Evolutionary conservation across 2,113 vertebrate genomes (phyloP).

Genomic region (Esox niger): DNA sequence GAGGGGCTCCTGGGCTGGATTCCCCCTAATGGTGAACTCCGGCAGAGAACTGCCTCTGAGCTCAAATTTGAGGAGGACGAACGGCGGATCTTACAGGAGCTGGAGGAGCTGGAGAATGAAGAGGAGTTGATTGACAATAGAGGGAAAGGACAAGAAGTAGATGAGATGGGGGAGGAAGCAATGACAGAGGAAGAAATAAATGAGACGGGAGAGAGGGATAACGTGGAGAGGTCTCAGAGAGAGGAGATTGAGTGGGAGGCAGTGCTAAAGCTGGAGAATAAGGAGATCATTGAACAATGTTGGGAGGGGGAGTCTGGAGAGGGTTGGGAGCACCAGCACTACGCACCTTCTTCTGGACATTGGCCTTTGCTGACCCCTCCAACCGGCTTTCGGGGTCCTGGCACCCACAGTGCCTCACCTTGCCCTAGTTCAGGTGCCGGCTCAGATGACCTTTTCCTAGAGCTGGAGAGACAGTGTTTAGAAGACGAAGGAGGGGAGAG

Average conservation of each 20-base stretch:
- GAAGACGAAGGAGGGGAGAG: constrained; percentile 67
- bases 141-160: too few species aligned
- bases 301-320: constrained; percentile 67
- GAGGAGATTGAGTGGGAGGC: constrained; percentile 80
- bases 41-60: constrained; percentile 91
- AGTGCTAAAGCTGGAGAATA: constrained; percentile 73
- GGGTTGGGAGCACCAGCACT: constrained; percentile 61
- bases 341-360: constrained; percentile 61
- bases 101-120: constrained; percentile 48
- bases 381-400: constrained; percentile 66
- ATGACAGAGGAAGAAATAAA: constrained; percentile 67
- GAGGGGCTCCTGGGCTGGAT: constrained; percentile 76
- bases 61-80: constrained; percentile 96
- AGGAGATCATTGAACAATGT: constrained; percentile 57
- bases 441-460: constrained; percentile 92
- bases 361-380: constrained; percentile 76
- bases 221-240: constrained; percentile 67
- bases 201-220: constrained; percentile 73
- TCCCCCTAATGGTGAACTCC: constrained; percentile 67
- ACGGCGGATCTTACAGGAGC: constrained; percentile 84
- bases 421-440: constrained; percentile 80
- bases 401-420: constrained; percentile 63
- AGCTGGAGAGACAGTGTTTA: constrained; percentile 88
- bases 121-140: too few species aligned
- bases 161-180: constrained; percentile 28